phyloP scores from a whole-genome alignment of 2,113 vertebrate species.

The Crypturellus undulatus region DNA sequence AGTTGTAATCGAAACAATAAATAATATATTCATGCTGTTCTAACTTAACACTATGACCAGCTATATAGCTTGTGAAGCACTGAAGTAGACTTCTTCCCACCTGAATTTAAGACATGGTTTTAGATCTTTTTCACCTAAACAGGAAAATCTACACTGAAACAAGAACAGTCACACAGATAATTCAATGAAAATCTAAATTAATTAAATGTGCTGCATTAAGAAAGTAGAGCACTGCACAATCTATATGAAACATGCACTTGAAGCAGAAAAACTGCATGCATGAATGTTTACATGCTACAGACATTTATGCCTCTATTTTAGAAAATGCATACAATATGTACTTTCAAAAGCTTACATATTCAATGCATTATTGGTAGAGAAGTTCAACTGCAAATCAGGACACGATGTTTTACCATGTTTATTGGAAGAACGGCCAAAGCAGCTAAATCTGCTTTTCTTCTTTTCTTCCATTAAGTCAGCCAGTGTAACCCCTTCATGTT shows the following conservation, averaged over 20 bases:
- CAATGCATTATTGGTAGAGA: slow-evolving; percentile 41
- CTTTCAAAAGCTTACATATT: slow-evolving; percentile 3
- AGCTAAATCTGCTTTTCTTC: slow-evolving; percentile 96
- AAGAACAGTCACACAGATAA: not conserved
- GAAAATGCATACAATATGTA: not conserved
- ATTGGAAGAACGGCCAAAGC: slow-evolving; percentile 94
- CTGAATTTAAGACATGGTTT: slow-evolving; percentile 18
- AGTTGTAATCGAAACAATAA: not conserved
- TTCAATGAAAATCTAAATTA: not conserved
- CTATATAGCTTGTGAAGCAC: not conserved
- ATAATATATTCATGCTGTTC: not conserved
- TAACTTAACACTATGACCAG: not conserved
- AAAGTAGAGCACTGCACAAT: slow-evolving; percentile 29
- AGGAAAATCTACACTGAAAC: not conserved
- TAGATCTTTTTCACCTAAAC: slow-evolving; percentile 20
- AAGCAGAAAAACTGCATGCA: slow-evolving; percentile 60
- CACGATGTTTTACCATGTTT: slow-evolving; percentile 92
- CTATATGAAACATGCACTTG: slow-evolving; percentile 59
- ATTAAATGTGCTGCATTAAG: not conserved
- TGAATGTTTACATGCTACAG: slow-evolving; percentile 36
- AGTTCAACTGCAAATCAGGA: slow-evolving; percentile 74
- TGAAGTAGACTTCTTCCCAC: not conserved
- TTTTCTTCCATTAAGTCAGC: slow-evolving; percentile 93
- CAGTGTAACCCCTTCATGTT: slow-evolving; percentile 93
- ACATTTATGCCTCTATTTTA: not conserved